Conservation (phyloP, 1,140 invertebrate species). For the Amyelois transitella region DNA sequence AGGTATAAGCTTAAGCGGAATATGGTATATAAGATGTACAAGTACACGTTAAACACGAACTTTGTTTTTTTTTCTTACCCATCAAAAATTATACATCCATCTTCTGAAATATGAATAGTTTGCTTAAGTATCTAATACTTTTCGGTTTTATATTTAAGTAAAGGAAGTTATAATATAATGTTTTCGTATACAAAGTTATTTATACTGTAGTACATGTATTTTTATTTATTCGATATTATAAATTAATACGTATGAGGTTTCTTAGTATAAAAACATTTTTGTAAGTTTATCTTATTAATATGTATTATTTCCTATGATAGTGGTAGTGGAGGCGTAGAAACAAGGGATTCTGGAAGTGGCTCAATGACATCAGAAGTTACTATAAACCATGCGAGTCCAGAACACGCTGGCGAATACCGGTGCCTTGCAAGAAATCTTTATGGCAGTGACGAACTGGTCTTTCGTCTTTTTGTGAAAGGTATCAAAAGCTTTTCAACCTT, state of each 20-base stretch:
- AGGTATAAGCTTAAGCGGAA: not conserved
- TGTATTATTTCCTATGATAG: slow-evolving; percentile 21
- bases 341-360: slow-evolving; percentile 50
- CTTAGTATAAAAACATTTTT: no score
- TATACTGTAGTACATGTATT: not conserved
- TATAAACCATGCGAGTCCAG: slow-evolving; percentile 54
- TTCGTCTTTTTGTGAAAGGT: slow-evolving; percentile 63
- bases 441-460: slow-evolving; percentile 54
- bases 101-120: no score
- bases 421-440: slow-evolving; percentile 60
- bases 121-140: no score
- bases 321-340: slow-evolving; percentile 59
- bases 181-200: no score
- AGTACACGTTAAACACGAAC: no score
- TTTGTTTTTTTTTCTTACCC: no score
- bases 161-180: no score
- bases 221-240: not conserved
- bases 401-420: slow-evolving; percentile 61
- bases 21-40: no score
- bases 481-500: not conserved
- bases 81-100: no score
- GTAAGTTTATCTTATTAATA: no score
- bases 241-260: no score
- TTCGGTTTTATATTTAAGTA: no score
- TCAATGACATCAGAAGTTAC: slow-evolving; percentile 55